Conservation (phyloP, 1,140 invertebrate species). For the Lethrus apterus region DNA sequence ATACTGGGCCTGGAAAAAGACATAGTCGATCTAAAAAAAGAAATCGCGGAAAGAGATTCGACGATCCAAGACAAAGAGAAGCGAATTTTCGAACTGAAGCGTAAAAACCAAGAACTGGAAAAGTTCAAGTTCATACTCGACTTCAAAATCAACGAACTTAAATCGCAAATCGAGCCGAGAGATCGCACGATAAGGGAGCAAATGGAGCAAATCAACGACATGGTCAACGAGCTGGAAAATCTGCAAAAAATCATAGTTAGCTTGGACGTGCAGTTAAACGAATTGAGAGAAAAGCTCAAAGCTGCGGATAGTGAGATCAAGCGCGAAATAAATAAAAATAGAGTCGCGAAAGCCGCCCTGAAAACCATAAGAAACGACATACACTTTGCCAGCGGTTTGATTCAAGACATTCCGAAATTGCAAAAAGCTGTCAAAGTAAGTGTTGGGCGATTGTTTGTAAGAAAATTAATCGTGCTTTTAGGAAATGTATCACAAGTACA, state of each 20-base stretch:
- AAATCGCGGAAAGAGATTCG: constrained; percentile 69
- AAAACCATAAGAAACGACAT: constrained; percentile 73
- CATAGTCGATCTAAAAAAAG: constrained; percentile 66
- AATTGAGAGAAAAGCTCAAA: constrained; percentile 67
- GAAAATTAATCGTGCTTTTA: constrained; percentile 34
- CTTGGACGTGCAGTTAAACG: constrained; percentile 63
- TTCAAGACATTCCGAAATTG: constrained; percentile 68
- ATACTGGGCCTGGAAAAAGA: constrained; percentile 66
- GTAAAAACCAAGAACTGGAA: constrained; percentile 80
- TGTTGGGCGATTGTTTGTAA: too few species aligned
- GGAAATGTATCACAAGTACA: constrained; percentile 68
- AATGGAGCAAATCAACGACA: constrained; percentile 68
- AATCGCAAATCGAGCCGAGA: constrained; percentile 75
- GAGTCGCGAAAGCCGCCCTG: constrained; percentile 59
- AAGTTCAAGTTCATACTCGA: constrained; percentile 87
- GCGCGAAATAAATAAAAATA: constrained; percentile 54
- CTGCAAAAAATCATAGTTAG: constrained; percentile 46
- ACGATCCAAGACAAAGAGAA: constrained; percentile 81
- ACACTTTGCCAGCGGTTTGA: constrained; percentile 62
- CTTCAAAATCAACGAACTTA: constrained; percentile 80
- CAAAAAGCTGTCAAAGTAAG: constrained; percentile 66
- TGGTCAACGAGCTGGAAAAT: constrained; percentile 64
- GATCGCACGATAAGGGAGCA: constrained; percentile 72
- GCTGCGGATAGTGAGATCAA: constrained; percentile 61
- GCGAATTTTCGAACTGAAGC: constrained; percentile 72